Evolutionary conservation across 2,113 vertebrate species (phyloP), one percentile per base, ranked within the genome.

Genomic region (Galeopterus variegatus): DNA sequence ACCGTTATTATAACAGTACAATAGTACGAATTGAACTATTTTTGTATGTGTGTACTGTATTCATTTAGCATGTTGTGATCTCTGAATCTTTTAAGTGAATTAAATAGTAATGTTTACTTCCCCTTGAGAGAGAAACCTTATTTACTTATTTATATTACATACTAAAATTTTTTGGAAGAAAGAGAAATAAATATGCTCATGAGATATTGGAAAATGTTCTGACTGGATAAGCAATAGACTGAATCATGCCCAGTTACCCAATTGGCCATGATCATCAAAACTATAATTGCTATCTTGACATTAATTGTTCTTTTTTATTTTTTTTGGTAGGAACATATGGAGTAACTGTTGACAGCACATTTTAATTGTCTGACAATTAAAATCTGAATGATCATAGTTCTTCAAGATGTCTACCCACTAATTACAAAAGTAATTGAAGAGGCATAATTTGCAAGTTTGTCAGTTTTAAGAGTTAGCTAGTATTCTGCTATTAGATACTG

Each of bases 381-480:
- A 97, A 92, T 58, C 6, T 75, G 65, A 97, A 97, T 72, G 89
- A 72, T 95, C 33, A 56, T 19, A 89, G 89, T 76, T 33, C 4
- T 93, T 62, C 31, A 58, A n/a, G 45, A 95, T 52, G 1, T 93
- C 65, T 90, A 72, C 21, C 60, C 60, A 58, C 7, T 96, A 76
- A 95, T 83, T 96, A 31, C 52, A 73, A 95, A 95, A 76, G 21
- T 77, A 54, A 76, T 65, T 88, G 85, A 94, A 84, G 5, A 93
- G 50, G 33, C 45, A 96, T 92, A 82, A 9, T 8, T 52, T 88
- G 21, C 9, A 96, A 97, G 13, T 88, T 26, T 81, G 88, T 95
- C 18, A 89, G n/a, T 41, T 80, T 75, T 19, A 72, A 82, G 33
- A 95, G 91, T 82, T 83, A 93, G 36, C 23, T 48, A 62, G 58